Percentiles rank a stretch among this genome's conserved stretches.
Conservation (phyloP, 2,113 vertebrate species). For the Manacus vitellinus region DNA sequence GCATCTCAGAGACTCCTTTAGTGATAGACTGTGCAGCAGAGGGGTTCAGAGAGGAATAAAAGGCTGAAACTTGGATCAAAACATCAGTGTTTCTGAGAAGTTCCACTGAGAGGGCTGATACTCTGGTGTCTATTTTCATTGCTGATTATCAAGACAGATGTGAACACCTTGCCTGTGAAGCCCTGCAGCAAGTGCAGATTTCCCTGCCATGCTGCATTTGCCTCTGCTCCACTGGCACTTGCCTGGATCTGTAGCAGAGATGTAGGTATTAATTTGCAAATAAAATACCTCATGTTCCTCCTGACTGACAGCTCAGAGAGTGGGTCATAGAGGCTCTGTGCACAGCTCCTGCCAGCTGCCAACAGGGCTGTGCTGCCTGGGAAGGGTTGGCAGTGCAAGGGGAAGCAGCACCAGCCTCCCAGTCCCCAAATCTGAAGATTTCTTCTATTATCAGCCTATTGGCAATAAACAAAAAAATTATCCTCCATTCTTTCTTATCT, state of each 20-base stretch:
- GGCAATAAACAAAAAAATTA: neutral
- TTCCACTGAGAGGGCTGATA: neutral
- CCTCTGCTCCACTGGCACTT: neutral
- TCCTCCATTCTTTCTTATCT: neutral
- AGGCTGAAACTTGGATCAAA: neutral
- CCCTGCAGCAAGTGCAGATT: neutral
- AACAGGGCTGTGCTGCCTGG: neutral
- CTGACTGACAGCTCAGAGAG: neutral
- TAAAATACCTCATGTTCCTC: fast-evolving
- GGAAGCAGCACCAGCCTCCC: neutral
- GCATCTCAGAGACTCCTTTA: neutral
- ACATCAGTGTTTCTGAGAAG: neutral
- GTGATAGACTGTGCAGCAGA: neutral
- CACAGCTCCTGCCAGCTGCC: neutral
- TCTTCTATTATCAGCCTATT: neutral
- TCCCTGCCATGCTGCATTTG: neutral
- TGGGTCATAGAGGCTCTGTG: neutral
- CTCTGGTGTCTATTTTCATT: neutral
- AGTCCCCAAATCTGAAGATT: neutral
- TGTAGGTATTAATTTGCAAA: neutral
- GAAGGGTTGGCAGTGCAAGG: neutral
- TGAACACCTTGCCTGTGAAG: neutral
- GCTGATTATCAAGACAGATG: fast-evolving
- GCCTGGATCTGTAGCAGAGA: neutral
- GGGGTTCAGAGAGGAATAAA: neutral